Evolutionary conservation across 2,888 invertebrate species (phyloP), one percentile per base, ranked within the genome.

Genomic region (Hemithea aestivaria): DNA sequence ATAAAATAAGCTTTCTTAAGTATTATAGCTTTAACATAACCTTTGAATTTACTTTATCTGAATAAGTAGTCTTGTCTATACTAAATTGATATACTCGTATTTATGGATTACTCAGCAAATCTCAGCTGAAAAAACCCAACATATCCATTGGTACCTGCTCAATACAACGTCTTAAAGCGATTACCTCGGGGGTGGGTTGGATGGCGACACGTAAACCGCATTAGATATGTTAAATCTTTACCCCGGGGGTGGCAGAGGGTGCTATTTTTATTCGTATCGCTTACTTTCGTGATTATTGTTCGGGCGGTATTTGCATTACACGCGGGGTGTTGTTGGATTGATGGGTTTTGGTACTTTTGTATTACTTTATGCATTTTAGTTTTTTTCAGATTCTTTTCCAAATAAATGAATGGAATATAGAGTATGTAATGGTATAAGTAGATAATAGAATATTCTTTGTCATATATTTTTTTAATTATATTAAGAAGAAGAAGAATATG

Each of bases 241-340:
- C 64, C 73, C 75, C 56, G 56, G 52, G 64, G 73, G 73, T 64
- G 66, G 16, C 16, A 53, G 57, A 57, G 56, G 52, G 68, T 62
- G 75, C 69, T 75, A 80, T 82, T 83, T 84, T 83, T 82, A 83
- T 83, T 75, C 83, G 83, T 85, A 85, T 84, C 85, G 76, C 81
- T 85, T 83, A 83, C 84, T 79, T 81, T 80, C 66, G 68, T 70
- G 83, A 85, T 85, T 84, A 83, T 84, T 85, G 83, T 76, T 65
- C 75, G 72, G 68, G 60, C 62, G 71, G 66, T 75, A 84, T 85
- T 85, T 84, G 84, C 82, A 85, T 83, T 74, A 60, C 63, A 48
- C 55, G 56, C 48, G 45, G 37, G 37, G 47, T 52, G 27, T 51
- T 49, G 35, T 8, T 0, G 10, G 50, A 34, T 1, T 7, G 3